Percentiles rank a stretch among this genome's conserved stretches.
Evolutionary conservation across 2,888 invertebrate species (phyloP).

Genomic region (Electrophaes corylata): DNA sequence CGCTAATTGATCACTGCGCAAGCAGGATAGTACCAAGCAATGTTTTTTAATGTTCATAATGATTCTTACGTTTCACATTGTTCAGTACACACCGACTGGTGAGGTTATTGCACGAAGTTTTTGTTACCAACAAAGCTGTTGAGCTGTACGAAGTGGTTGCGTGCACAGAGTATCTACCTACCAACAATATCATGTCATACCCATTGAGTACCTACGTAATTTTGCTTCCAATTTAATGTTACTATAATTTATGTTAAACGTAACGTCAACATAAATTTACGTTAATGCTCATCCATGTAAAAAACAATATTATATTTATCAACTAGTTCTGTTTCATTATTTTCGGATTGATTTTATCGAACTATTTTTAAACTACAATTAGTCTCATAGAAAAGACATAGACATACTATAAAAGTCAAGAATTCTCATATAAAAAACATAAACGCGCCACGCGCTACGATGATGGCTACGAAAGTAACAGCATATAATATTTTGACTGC

Average conservation of each 20-base stretch:
- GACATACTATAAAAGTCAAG: neutral
- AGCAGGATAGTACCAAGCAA: neutral
- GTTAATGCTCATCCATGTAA: no score
- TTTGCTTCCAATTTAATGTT: neutral
- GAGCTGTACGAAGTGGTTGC: neutral
- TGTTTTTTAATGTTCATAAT: neutral
- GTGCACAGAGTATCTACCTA: neutral
- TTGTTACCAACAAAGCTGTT: neutral
- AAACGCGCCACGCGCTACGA: constrained; percentile 15
- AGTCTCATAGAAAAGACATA: no score
- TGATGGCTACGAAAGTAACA: neutral
- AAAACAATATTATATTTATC: no score
- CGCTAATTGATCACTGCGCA: neutral
- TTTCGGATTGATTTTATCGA: no score
- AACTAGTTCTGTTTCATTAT: no score
- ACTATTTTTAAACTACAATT: no score
- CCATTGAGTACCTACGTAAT: neutral
- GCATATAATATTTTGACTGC: no score
- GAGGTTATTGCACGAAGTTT: neutral
- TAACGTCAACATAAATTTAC: no score
- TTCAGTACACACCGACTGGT: neutral
- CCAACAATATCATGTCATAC: neutral
- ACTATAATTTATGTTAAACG: no score
- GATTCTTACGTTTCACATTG: neutral
- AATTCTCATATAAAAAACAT: constrained; percentile 15